Evolutionary conservation across 2,888 invertebrate species (phyloP), one percentile per base, ranked within the genome.

Genomic region (Athetis lepigone): DNA sequence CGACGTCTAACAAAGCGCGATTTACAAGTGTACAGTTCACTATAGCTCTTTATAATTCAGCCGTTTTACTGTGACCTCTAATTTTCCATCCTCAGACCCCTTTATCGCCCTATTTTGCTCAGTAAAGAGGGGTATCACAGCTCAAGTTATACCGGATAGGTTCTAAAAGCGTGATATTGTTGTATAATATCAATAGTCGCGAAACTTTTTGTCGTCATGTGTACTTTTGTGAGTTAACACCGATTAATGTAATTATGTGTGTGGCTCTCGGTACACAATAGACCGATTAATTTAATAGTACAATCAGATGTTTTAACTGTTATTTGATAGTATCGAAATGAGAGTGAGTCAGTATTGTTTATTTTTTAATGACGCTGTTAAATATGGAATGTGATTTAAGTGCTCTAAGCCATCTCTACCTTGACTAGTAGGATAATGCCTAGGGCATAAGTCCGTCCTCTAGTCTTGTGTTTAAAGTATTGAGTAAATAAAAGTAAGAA

Each of bases 1-100:
- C 94, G 92, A 91, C 93, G 85, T 80, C 83, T 91, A 92, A 94
- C 94, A 94, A 94, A 90, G 91, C 89, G 82, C 86, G 85, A 90
- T 86, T 90, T 93, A 94, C 94, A 94, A 94, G 94, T 95, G 94
- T 94, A 94, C 92, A 90, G 92, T 94, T 94, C 93, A 93, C 88
- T 89, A 93, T 94, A 92, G 90, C 90, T 93, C 91, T 94, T 93
- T 94, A 94, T 92, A 81, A 90, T 88, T 79, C 90, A 85, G 82
- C 94, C 91, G 84, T 78, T 90, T 87, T 90, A 90, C 81, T 76
- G 69, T 84, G 93, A 90, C 73, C 93, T 88, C 84, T 88, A 85
- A 85, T 82, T 80, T 71, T 88, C 75, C 78, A 77, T 78, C 75
- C 78, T 75, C 81, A 81, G 78, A 79, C 80, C 83, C 84, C 81